These are phyloP conservation scores for Drosophila kanapiae DNA, from an alignment of 1,140 invertebrate genomes.

Conservation along the genomic window DNA sequence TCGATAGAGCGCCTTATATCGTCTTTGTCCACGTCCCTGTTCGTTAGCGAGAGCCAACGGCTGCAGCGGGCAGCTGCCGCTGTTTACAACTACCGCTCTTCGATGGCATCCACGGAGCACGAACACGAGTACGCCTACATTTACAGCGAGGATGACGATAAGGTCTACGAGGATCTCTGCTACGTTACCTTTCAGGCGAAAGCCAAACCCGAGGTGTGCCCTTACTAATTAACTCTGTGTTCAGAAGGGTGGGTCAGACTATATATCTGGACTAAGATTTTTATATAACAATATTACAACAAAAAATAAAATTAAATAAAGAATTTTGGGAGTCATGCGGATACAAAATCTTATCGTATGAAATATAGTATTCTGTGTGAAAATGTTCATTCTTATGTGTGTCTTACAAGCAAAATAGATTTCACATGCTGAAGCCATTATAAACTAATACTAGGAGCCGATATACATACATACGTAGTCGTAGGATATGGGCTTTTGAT, in stretches of 20 bases:
- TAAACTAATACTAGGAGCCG: too few species aligned
- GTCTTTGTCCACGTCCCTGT: constrained; percentile 42
- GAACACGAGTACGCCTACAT: constrained; percentile 80
- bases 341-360: not conserved
- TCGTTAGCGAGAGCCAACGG: constrained; percentile 69
- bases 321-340: not conserved
- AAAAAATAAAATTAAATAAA: not conserved
- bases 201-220: constrained; percentile 87
- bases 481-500: too few species aligned
- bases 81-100: constrained; percentile 78
- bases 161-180: constrained; percentile 95
- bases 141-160: constrained; percentile 88
- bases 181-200: constrained; percentile 91
- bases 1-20: constrained; percentile 23
- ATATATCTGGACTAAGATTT: not conserved
- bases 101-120: constrained; percentile 65
- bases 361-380: not conserved
- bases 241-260: constrained; percentile 15
- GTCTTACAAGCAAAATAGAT: not conserved
- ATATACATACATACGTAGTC: too few species aligned
- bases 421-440: not conserved
- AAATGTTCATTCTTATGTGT: not conserved
- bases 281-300: not conserved
- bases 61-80: constrained; percentile 73
- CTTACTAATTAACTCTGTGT: constrained; percentile 29